Base-by-base conservation (phyloP, 2,113 vertebrate species). In the Lasiurus borealis region DNA sequence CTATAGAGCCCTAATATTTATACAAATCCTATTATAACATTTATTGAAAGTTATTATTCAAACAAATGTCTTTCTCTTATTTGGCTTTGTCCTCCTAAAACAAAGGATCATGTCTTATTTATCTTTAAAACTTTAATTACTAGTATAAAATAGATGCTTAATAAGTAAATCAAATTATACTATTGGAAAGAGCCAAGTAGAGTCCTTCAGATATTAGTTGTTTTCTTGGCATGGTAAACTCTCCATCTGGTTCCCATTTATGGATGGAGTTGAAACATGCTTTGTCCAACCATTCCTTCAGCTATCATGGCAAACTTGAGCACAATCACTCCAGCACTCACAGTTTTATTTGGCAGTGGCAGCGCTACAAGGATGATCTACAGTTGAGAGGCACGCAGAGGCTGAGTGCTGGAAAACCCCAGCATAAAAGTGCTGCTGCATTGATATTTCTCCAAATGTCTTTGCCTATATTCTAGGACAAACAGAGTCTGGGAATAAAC, bases 141-240 rank as follows among this genome's bases (percentile, higher is more conserved):
- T 57, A 31, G 46, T 72, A 85, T 27, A 88, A 92, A 85, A 50
- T 57, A 90, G 11, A 91, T 81, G 64, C 6, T 90, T 87, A 84
- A 71, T 54, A 83, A 73, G 73, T 44, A 8, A 84, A 76, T 80
- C 40, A 11, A 73, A 54, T 34, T 48, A 87, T 8, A 31, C 6
- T 77, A 72, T 85, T 62, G 68, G 15, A 82, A 85, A 84, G 5
- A 90, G 29, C 6, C 44, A 92, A 29, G 11, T 36, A 52, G 71
- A 82, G 10, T 46, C 40, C 25, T 95, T 92, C 31, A 80, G 21
- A 72, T 84, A 57, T 54, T 52, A 88, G 2, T 86, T 80, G 4
- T 85, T 77, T 87, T 68, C 85, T 86, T 57, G 57, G 23, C 50
- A 40, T 57, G 10, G 25, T 29, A 95, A 96, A 71, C 9, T 11